phyloP scores from a whole-genome alignment of 2,797 vertebrate genomes.

The Oreortyx pictus region DNA sequence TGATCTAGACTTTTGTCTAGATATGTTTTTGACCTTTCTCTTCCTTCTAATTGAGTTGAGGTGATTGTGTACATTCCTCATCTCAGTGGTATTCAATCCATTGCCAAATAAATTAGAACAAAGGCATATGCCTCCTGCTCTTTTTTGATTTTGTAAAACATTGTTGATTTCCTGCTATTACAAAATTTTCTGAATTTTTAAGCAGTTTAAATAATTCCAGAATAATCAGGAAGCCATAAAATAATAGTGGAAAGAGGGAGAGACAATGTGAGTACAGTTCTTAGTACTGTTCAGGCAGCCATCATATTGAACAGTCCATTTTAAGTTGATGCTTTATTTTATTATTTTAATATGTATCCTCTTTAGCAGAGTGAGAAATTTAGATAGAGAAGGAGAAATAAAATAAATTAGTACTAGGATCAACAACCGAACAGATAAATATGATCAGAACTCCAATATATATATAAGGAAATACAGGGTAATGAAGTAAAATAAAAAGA shows the following conservation, averaged over 20 bases:
- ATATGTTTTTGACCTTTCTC: constrained; percentile 34
- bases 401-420: background rate
- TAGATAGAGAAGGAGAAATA: background rate
- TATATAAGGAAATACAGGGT: background rate
- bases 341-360: background rate
- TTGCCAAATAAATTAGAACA: background rate
- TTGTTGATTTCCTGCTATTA: background rate
- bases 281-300: background rate
- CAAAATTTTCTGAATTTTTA: background rate
- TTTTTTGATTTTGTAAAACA: constrained; percentile 4
- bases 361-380: background rate
- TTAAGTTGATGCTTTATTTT: background rate
- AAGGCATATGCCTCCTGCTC: background rate
- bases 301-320: background rate
- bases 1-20: constrained; percentile 31
- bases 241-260: background rate
- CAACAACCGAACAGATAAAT: background rate
- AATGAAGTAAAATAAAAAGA: background rate
- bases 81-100: background rate
- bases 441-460: background rate
- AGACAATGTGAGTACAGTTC: accelerated
- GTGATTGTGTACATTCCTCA: constrained; percentile 27
- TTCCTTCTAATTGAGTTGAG: constrained; percentile 10
- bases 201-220: background rate
- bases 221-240: constrained; percentile 1